phyloP scores from a whole-genome alignment of 2,888 invertebrate genomes.

The Imbricaverruca yamaguchii region DNA sequence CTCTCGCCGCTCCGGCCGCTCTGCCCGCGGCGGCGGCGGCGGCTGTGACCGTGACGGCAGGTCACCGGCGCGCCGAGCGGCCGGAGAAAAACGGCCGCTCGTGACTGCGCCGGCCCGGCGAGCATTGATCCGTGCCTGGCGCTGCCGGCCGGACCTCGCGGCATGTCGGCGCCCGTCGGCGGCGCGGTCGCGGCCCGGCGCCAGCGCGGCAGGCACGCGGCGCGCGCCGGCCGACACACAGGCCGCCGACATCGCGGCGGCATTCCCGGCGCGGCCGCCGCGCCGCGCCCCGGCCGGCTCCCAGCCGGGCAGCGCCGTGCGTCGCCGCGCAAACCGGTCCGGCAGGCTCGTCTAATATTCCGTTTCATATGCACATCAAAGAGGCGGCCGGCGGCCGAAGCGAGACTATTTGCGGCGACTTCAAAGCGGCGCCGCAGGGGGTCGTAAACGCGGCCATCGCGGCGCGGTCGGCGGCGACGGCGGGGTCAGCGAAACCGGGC shows the following conservation, averaged over 20 bases:
- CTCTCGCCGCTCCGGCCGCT: no score
- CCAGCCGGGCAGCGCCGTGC: no score
- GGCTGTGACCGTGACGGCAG: background rate
- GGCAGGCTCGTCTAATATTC: slow-evolving; percentile 9
- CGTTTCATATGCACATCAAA: slow-evolving; percentile 17
- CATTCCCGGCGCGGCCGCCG: background rate
- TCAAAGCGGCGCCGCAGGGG: background rate
- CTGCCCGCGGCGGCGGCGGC: background rate
- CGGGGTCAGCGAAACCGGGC: background rate
- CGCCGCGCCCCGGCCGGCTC: background rate
- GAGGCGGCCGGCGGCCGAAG: background rate
- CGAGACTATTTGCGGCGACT: background rate
- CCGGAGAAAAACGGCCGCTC: background rate
- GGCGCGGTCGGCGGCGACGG: background rate
- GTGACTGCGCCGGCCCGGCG: no score
- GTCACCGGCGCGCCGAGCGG: background rate
- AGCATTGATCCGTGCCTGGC: no score
- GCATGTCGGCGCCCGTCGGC: background rate
- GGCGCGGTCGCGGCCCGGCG: background rate
- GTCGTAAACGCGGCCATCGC: background rate
- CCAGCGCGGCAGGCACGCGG: background rate
- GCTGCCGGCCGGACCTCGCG: no score
- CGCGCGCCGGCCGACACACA: background rate
- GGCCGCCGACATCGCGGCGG: background rate
- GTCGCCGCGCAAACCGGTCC: background rate